A percentile compares a stretch with the other conserved stretches of the same genome.
Evolutionary conservation across 2,797 vertebrate species (phyloP).

Genomic region (Notamacropus eugenii): DNA sequence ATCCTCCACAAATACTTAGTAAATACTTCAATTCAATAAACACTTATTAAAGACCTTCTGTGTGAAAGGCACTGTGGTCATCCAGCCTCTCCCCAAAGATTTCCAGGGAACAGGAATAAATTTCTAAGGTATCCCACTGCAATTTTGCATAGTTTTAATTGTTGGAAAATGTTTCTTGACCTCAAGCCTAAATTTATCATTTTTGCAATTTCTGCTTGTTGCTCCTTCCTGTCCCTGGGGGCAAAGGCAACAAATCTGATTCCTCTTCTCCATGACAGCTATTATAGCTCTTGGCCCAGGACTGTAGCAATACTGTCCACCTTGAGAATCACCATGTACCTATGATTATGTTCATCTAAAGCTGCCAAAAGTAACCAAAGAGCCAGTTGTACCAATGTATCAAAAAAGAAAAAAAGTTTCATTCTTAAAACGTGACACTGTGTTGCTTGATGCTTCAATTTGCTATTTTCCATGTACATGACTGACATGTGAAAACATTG

Average conservation of each 20-base stretch:
- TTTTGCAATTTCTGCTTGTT: background rate
- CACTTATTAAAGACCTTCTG: background rate
- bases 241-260: background rate
- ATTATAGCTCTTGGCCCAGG: background rate
- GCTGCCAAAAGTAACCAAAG: background rate
- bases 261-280: background rate
- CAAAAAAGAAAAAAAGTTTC: background rate
- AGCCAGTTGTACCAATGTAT: background rate
- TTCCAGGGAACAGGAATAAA: background rate
- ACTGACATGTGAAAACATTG: accelerated
- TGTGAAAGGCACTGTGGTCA: background rate
- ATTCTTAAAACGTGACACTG: background rate
- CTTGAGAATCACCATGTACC: background rate
- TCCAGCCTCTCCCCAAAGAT: background rate
- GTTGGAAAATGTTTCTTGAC: background rate
- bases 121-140: background rate
- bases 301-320: background rate
- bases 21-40: background rate
- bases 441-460: background rate
- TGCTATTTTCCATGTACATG: background rate
- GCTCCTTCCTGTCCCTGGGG: background rate
- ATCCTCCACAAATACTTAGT: background rate
- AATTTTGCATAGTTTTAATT: background rate
- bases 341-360: background rate
- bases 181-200: background rate